phyloP scores from a whole-genome alignment of 2,797 vertebrate species.

The Protosalanx chinensis region DNA sequence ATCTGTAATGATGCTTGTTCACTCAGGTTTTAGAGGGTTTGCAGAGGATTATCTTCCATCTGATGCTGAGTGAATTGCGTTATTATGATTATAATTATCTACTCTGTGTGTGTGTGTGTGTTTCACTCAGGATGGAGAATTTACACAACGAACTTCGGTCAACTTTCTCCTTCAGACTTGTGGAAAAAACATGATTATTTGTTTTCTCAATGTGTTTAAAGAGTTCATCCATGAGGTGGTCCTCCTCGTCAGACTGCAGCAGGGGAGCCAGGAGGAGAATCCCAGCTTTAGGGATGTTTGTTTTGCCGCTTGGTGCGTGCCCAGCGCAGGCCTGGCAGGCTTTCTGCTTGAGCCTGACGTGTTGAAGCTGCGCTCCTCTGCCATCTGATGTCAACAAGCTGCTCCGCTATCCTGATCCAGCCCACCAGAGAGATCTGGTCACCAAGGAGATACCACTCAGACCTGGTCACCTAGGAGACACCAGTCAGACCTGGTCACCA shows the following conservation, averaged over 20 bases:
- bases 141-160: neutral
- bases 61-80: constrained; percentile 57
- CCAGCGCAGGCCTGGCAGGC: constrained; percentile 53
- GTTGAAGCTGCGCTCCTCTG: constrained; percentile 66
- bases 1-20: constrained; percentile 61
- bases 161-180: neutral
- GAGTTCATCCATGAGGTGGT: too few species aligned
- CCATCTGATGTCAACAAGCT: constrained; percentile 79
- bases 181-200: neutral
- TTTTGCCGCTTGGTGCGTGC: constrained; percentile 45
- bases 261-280: neutral
- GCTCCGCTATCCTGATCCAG: constrained; percentile 66
- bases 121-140: neutral
- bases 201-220: neutral
- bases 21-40: constrained; percentile 58
- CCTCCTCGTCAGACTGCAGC: too few species aligned
- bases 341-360: constrained; percentile 60
- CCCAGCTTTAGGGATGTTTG: neutral
- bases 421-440: neutral
- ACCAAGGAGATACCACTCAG: too few species aligned
- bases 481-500: too few species aligned
- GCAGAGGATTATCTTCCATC: constrained; percentile 60
- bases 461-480: too few species aligned
- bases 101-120: neutral
- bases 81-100: constrained; percentile 32